Evolutionary conservation across 2,113 vertebrate genomes (phyloP), one percentile per base, ranked within the genome.

Genomic region (Chloropsis hardwickii): DNA sequence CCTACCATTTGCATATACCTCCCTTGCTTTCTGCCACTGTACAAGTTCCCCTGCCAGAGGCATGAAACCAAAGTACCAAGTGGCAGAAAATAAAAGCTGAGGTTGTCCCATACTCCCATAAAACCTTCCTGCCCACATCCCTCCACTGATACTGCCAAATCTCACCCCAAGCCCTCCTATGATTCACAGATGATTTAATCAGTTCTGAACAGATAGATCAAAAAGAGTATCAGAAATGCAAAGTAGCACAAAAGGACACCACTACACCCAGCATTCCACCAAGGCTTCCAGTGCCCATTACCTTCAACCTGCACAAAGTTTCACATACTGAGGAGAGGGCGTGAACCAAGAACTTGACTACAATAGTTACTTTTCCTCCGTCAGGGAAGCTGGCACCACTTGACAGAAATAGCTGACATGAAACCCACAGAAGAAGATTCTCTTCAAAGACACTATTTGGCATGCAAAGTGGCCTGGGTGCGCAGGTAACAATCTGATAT

Each of bases 51-150:
- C 16, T 70, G 17, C 82, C 73, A 91, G 48, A 81, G n/a, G 22
- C 51, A 81, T 22, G 47, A 78, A 88, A 86, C 1, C 1, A 56
- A 58, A 91, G 29, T 74, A 80, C 22, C 37, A 57, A 69, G 58
- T 27, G n/a, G 50, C 31, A 87, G 70, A 93, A 91, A 91, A 91
- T 57, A 87, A 91, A 90, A 92, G 44, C 50, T 61, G 57, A 93
- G 14, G 15, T 81, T 87, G 45, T 72, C 28, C 61, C 73, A 82
- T 50, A 61, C 12, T 90, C 37, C 81, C 40, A 64, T 53, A 50
- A 79, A 94, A 69, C 40, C 22, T 85, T 88, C 42, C 57, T 90
- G 37, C 70, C 44, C 37, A 65, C 62, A 42, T 88, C 14, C 40
- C 22, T 85, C 51, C 17, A 18, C 14, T 64, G 40, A 65, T 45